phyloP scores from a whole-genome alignment of 2,797 vertebrate species.

The Fistularia tabacaria region DNA sequence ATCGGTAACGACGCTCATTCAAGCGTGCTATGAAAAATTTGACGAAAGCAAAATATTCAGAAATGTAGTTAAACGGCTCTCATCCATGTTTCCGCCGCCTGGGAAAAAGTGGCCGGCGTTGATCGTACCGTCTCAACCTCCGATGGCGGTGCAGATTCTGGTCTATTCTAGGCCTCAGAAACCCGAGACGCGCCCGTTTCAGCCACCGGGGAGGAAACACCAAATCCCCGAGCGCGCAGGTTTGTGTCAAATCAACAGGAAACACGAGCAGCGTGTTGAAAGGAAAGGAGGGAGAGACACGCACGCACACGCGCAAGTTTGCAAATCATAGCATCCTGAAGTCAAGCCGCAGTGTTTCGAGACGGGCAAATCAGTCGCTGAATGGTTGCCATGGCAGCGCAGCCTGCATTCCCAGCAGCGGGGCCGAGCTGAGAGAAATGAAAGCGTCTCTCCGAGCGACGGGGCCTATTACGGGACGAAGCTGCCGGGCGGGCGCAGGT shows the following conservation, averaged over 20 bases:
- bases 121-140: no score
- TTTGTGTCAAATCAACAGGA: neutral
- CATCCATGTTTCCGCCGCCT: no score
- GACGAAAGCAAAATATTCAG: conserved; percentile 16
- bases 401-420: conserved; percentile 66
- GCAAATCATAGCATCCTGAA: conserved; percentile 35
- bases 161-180: no score
- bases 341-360: conserved; percentile 42
- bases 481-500: conserved; percentile 2
- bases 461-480: conserved; percentile 26
- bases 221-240: no score
- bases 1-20: conserved; percentile 39
- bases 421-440: conserved; percentile 65
- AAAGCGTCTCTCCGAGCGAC: conserved; percentile 52
- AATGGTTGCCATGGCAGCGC: conserved; percentile 75
- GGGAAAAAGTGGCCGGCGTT: no score
- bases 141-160: no score
- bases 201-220: no score
- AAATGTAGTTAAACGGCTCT: conserved; percentile 21
- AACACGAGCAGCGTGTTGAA: neutral
- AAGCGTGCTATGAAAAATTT: conserved; percentile 18
- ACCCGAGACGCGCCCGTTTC: no score
- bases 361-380: conserved; percentile 59
- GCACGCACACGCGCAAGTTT: neutral
- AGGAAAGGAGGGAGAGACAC: neutral